Evolutionary conservation across 2,113 vertebrate species (phyloP), one percentile per base, ranked within the genome.

Genomic region (Malaclemys terrapin): DNA sequence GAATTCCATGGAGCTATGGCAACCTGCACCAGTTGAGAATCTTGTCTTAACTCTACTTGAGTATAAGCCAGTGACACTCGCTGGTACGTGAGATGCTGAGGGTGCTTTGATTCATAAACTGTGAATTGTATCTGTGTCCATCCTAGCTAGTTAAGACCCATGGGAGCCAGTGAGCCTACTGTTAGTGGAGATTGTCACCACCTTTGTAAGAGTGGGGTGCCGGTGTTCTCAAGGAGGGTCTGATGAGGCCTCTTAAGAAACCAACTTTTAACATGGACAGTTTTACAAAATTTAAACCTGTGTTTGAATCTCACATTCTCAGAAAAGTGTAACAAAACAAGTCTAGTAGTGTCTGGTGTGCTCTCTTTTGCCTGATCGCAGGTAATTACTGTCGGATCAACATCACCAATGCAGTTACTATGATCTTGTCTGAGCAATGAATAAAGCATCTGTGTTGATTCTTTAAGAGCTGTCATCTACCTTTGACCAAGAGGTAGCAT

Each of bases 1-100:
- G 75, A 45, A 10, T 10, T 83, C 10, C 53, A 0, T 14, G 72
- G 20, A 80, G 8, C 19, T 20, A 19, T 22, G 69, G 31, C 45
- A 84, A 29, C 24, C 56, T 1, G 0, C 35, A 50, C 31, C 50
- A 75, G 3, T 2, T 91, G 85, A 92, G 80, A 50, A 47, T 65
- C 47, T 12, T 8, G 76, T 27, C 31, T 19, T 38, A 35, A 49
- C 17, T 47, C 24, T 25, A 22, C 31, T n/a, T 38, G 25, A 75
- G 25, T 49, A 45, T 27, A 25, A 84, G 52, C 42, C 50, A 9
- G 50, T 59, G 25, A 38, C 65, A 72, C n/a, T n/a, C 24, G 19
- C 42, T 76, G 19, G 14, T 69, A 79, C 6, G 11, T 25, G 31
- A 27, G n/a, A 25, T 27, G 75, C 42, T 25, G 25, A 27, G 75